A percentile compares a stretch with the other conserved stretches of the same genome.
Conservation (phyloP, 1,140 invertebrate species). For the Diuraphis noxia region DNA sequence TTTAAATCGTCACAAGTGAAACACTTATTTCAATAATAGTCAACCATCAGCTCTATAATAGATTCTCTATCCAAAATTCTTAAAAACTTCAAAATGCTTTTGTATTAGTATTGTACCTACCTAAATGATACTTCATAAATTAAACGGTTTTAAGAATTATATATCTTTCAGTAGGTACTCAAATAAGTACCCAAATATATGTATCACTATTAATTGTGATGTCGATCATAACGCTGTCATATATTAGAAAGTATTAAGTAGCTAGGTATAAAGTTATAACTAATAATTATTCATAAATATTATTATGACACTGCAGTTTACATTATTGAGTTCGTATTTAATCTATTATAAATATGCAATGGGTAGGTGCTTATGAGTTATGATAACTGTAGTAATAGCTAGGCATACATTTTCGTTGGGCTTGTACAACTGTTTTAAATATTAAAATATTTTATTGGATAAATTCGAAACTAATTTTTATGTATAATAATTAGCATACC, state of each 20-base stretch:
- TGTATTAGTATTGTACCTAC: too few species aligned
- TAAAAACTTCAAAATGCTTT: neutral
- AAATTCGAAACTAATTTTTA: neutral
- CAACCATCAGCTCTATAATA: neutral
- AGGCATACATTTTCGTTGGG: neutral
- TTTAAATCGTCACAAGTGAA: neutral
- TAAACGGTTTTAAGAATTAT: neutral
- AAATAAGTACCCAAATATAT: neutral
- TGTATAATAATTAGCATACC: neutral
- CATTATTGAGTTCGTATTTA: neutral
- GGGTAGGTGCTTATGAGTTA: neutral
- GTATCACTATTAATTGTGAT: neutral
- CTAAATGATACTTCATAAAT: too few species aligned
- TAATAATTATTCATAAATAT: neutral
- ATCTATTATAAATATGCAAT: neutral
- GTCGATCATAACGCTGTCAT: neutral
- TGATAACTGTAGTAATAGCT: neutral
- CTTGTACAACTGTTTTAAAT: neutral
- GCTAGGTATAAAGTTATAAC: too few species aligned
- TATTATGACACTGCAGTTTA: neutral
- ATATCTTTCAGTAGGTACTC: neutral
- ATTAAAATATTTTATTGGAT: neutral
- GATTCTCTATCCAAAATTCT: neutral
- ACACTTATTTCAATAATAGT: neutral
- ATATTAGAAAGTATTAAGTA: neutral